Percentiles rank a stretch among this genome's conserved stretches.
Conservation (phyloP, 1,140 invertebrate genomes). For the Pseudoatta argentina region DNA sequence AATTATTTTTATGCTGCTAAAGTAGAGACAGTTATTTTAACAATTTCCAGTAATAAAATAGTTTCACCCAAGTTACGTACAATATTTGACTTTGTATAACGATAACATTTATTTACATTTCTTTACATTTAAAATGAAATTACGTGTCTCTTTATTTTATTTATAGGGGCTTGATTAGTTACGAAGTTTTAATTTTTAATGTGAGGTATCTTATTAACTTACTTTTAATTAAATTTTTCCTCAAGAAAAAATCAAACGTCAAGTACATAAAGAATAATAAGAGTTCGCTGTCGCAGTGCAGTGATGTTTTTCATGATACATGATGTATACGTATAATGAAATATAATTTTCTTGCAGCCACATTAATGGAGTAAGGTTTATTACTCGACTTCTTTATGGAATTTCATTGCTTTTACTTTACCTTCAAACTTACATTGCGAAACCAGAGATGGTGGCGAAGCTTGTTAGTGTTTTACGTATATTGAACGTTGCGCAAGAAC, state of each 20-base stretch:
- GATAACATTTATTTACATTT: conserved; percentile 1
- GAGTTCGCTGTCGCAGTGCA: not conserved
- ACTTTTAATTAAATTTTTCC: conserved; percentile 8
- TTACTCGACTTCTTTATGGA: not conserved
- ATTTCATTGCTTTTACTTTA: conserved; percentile 23
- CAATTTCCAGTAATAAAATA: not conserved
- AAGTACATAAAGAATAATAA: conserved; percentile 23
- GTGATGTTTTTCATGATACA: not conserved
- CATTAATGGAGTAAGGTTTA: conserved; percentile 37
- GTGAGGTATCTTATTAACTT: not conserved
- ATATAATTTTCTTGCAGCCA: not conserved
- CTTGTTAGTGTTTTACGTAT: too few relatives aligned
- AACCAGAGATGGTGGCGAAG: conserved; percentile 14
- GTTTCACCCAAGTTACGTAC: not conserved
- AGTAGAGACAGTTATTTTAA: not conserved
- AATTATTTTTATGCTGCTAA: conserved; percentile 18
- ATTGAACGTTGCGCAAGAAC: too few relatives aligned
- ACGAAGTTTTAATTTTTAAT: conserved; percentile 1
- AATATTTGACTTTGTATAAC: not conserved
- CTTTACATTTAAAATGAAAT: not conserved
- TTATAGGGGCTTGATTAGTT: conserved; percentile 3
- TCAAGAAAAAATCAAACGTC: conserved; percentile 13
- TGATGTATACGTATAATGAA: not conserved
- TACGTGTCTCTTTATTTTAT: not conserved
- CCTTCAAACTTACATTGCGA: not conserved